Evolutionary conservation across 1,140 invertebrate genomes (phyloP), one percentile per base, ranked within the genome.

Genomic region (Ips typographus): DNA sequence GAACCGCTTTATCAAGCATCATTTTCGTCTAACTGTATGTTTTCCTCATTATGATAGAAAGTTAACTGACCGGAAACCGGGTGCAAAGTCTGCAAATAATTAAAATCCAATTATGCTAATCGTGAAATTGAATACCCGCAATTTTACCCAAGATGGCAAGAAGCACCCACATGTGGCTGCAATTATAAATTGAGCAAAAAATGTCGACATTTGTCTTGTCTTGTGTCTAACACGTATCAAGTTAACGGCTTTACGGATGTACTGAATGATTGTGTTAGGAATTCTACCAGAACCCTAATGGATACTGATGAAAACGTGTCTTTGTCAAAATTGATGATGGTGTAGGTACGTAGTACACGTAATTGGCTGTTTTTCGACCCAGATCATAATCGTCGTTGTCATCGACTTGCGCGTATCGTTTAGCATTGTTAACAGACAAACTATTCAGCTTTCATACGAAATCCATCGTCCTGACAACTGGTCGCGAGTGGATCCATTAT

Each of bases 381-480:
- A 22, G 22, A 49, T 49, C 44, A 49, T 49, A 49, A 22, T 49
- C 44, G 22, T 49, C 44, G 7, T 49, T 22, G 22, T 49, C 44
- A 22, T 49, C 44, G 44, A 49, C 44, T 49, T 49, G 6, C 22
- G 44, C 3, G 3, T 8, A 22, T 49, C 44, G 44, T 51, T 59
- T 59, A 67, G 39, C 65, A 58, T 67, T 67, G 65, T 67, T 67
- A 67, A 67, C 70, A 55, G 57, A 65, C 64, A 67, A 63, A 52
- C 47, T 63, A 52, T 63, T 55, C 63, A 40, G 52, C 39, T 55
- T 55, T 68, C 61, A 71, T 71, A 73, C 65, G 60, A 70, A 74
- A 72, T 65, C 68, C 72, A 72, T 74, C 62, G 71, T 68, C 67
- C 68, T 74, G 68, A 71, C 68, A 68, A 70, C 49, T 60, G 57